These are phyloP conservation scores for Malacosoma neustria DNA, from an alignment of 2,888 invertebrate species.

Conservation along the genomic window DNA sequence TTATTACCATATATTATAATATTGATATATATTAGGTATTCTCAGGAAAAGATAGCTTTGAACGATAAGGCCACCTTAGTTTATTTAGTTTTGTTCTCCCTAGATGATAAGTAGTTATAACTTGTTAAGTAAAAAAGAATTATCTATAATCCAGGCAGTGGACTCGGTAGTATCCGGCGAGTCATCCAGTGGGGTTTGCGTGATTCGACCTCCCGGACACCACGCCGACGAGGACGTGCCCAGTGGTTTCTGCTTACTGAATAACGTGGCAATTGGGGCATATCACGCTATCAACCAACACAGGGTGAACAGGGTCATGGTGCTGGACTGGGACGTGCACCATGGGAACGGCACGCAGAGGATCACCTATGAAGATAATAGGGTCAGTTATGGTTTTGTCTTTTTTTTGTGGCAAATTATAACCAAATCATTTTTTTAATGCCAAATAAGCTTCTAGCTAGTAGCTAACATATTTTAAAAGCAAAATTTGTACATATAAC, in stretches of 20 bases:
- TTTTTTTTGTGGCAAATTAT: too few species aligned
- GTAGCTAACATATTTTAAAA: too few species aligned
- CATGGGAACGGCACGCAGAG: constrained; percentile 95
- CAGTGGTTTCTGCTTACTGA: constrained; percentile 93
- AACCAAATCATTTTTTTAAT: too few species aligned
- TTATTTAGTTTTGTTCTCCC: too few species aligned
- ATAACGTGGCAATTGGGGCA: constrained; percentile 90
- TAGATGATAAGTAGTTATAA: too few species aligned
- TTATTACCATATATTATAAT: too few species aligned
- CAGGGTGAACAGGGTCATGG: constrained; percentile 76
- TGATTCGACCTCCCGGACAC: constrained; percentile 93
- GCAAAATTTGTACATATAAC: too few species aligned
- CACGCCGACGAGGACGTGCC: constrained; percentile 86
- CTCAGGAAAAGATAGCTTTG: too few species aligned
- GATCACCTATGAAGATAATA: constrained; percentile 81
- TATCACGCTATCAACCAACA: constrained; percentile 79
- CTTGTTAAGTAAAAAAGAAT: too few species aligned
- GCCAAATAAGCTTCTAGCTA: too few species aligned
- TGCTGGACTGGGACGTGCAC: constrained; percentile 97
- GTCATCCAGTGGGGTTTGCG: constrained; percentile 84
- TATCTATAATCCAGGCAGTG: constrained; percentile 69
- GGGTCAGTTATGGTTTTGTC: constrained; percentile 22
- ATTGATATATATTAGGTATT: too few species aligned
- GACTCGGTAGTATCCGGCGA: constrained; percentile 79
- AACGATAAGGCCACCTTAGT: too few species aligned